phyloP scores from a whole-genome alignment of 2,797 vertebrate genomes.

The Xenopus petersii region DNA sequence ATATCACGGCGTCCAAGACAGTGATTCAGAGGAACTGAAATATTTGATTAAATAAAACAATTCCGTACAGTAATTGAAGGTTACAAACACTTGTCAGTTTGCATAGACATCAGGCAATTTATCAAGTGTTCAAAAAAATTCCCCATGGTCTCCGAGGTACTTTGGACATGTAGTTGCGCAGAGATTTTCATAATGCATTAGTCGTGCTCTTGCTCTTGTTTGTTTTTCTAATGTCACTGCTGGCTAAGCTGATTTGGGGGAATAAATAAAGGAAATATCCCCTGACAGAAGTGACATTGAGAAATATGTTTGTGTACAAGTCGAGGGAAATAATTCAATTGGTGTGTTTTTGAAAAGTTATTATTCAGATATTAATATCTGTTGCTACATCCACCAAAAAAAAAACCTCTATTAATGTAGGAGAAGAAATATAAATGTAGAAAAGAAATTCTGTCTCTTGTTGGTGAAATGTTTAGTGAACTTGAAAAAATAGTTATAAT shows the following conservation, averaged over 20 bases:
- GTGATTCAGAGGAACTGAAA: neutral
- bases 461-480: no score
- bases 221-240: conserved; percentile 49
- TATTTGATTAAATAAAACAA: conserved; percentile 52
- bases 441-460: no score
- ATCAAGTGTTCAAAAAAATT: conserved; percentile 34
- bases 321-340: conserved; percentile 1
- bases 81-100: conserved; percentile 54
- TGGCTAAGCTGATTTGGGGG: conserved; percentile 44
- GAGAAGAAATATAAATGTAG: no score
- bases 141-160: conserved; percentile 30
- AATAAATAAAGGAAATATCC: conserved; percentile 30
- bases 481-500: no score
- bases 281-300: conserved; percentile 11
- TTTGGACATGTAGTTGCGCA: conserved; percentile 19
- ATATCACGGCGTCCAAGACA: no score
- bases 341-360: neutral
- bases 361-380: neutral
- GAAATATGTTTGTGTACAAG: conserved; percentile 17
- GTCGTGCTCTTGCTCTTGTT: conserved; percentile 45
- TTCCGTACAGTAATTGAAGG: conserved; percentile 52
- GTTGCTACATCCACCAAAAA: no score
- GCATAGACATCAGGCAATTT: conserved; percentile 50
- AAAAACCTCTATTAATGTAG: no score
- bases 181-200: conserved; percentile 48